Percentiles rank a stretch among this genome's conserved stretches.
These are phyloP conservation scores for Diprion similis DNA, from an alignment of 1,140 invertebrate species.

Conservation along the genomic window DNA sequence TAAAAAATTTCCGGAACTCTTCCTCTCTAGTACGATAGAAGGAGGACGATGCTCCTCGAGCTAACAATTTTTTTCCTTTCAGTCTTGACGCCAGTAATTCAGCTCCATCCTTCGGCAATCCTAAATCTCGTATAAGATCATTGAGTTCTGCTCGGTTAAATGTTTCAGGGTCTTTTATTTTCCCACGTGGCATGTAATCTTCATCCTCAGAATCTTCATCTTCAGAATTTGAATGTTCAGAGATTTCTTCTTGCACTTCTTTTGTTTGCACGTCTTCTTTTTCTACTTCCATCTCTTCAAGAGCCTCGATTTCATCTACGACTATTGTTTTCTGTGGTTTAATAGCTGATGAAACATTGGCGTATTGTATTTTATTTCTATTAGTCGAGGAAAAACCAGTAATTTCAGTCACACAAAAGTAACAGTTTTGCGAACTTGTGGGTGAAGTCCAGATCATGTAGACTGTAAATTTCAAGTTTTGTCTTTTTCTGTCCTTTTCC, in stretches of 20 bases:
- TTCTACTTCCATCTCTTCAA: too few species aligned
- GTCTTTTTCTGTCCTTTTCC: neutral
- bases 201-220: conserved; percentile 19
- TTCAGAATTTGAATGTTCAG: conserved; percentile 28
- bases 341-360: too few species aligned
- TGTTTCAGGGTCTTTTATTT: conserved; percentile 26
- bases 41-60: conserved; percentile 19
- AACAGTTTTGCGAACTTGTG: conserved; percentile 15
- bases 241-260: conserved; percentile 16
- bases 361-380: too few species aligned
- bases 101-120: conserved; percentile 28
- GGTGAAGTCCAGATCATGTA: conserved; percentile 17
- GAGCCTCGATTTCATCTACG: conserved; percentile 8
- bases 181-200: conserved; percentile 18
- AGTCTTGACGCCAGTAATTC: conserved; percentile 27
- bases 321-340: neutral
- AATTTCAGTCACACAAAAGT: conserved; percentile 18
- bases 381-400: neutral
- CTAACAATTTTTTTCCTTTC: conserved; percentile 30
- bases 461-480: conserved; percentile 21
- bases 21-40: conserved; percentile 25
- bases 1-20: conserved; percentile 19
- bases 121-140: conserved; percentile 32
- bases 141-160: conserved; percentile 28
- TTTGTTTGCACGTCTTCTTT: neutral